These are phyloP conservation scores for Anas bahamensis DNA, from an alignment of 2,797 vertebrate genomes.

Conservation along the genomic window DNA sequence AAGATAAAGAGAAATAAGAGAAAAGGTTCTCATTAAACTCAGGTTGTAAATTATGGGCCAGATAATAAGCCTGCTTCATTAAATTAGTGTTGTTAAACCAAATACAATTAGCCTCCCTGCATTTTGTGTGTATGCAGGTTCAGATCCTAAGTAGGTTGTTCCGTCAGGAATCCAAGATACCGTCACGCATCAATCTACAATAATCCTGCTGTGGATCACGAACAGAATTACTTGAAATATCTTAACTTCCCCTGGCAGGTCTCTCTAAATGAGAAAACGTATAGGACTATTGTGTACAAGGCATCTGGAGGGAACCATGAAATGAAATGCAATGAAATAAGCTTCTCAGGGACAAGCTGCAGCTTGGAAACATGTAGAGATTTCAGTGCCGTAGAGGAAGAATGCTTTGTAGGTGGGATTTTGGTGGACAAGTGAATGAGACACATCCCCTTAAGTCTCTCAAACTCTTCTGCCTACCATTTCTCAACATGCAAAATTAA, in stretches of 20 bases:
- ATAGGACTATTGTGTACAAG: not conserved
- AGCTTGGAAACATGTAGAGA: conserved; percentile 32
- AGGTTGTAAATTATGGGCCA: not conserved
- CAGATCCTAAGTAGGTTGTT: not conserved
- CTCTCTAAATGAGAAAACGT: conserved; percentile 52
- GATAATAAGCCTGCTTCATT: not conserved
- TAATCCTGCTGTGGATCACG: conserved; percentile 1
- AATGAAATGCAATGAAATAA: conserved; percentile 54
- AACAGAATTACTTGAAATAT: conserved; percentile 52
- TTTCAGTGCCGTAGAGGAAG: not conserved
- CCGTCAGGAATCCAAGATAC: not conserved
- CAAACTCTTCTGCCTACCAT: not conserved
- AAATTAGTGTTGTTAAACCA: conserved; percentile 5
- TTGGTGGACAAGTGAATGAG: conserved; percentile 1
- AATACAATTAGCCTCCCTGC: not conserved
- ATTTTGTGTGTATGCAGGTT: not conserved
- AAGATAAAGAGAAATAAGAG: not conserved
- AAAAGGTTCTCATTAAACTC: not conserved
- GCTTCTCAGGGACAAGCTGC: conserved; percentile 27
- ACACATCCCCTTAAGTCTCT: not conserved
- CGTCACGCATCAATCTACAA: not conserved
- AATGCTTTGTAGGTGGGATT: conserved; percentile 40
- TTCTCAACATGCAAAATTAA: conserved; percentile 37
- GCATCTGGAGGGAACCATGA: conserved; percentile 23
- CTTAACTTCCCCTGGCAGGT: conserved; percentile 21